These are phyloP conservation scores for Rutpela maculata DNA, from an alignment of 2,888 invertebrate genomes.

Conservation along the genomic window DNA sequence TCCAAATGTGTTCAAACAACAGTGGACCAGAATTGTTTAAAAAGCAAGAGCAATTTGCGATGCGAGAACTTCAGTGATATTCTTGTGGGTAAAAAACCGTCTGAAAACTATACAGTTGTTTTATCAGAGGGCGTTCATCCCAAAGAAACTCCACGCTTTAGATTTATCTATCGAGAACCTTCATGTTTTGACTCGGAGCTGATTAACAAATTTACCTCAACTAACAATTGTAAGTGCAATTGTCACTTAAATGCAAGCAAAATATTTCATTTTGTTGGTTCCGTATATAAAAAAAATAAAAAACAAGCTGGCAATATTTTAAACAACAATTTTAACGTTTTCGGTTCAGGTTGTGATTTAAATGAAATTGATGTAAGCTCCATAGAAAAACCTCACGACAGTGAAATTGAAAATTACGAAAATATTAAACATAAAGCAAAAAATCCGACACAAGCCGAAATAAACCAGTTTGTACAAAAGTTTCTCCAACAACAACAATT, in stretches of 20 bases:
- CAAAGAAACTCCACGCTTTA: conserved; percentile 44
- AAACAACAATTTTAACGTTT: not conserved
- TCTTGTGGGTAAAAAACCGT: not conserved
- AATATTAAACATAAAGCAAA: not conserved
- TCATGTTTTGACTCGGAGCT: not conserved
- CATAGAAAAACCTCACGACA: not conserved
- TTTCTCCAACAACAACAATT: not conserved
- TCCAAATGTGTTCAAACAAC: conserved; percentile 52
- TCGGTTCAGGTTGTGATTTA: not conserved
- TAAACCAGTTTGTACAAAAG: not conserved
- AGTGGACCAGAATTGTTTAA: conserved; percentile 19
- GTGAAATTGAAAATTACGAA: not conserved
- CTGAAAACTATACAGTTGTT: conserved; percentile 55
- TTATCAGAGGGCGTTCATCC: conserved; percentile 42
- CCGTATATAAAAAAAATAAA: not conserved
- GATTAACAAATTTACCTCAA: conserved; percentile 13
- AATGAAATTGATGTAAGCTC: not conserved
- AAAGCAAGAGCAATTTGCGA: conserved; percentile 5
- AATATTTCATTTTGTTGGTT: conserved; percentile 47
- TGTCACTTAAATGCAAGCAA: conserved; percentile 41
- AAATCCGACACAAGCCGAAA: not conserved
- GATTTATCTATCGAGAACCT: conserved; percentile 48
- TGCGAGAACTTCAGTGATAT: not conserved
- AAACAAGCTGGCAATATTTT: not conserved
- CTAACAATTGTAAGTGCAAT: conserved; percentile 48